A percentile compares a stretch with the other conserved stretches of the same genome.
Evolutionary conservation across 2,888 invertebrate species (phyloP).

Genomic region (Dicyrtoma fusca): DNA sequence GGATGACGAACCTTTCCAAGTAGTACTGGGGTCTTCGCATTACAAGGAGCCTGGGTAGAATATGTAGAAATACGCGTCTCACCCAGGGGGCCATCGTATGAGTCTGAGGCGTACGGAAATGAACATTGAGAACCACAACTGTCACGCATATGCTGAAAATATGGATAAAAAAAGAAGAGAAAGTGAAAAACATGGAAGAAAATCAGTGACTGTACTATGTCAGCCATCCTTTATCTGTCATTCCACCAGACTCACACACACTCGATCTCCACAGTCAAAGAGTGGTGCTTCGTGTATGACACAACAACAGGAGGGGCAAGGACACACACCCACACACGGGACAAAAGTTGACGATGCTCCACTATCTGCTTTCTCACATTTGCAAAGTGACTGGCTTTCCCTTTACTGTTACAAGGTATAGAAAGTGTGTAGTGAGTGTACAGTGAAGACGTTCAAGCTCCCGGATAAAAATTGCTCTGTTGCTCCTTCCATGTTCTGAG

Average conservation of each 20-base stretch:
- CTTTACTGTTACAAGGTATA: too few relatives aligned
- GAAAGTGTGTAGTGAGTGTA: too few relatives aligned
- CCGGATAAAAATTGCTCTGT: background rate
- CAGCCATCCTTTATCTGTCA: slow-evolving; percentile 1
- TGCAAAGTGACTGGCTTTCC: too few relatives aligned
- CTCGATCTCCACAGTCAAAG: too few relatives aligned
- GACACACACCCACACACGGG: background rate
- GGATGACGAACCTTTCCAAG: slow-evolving; percentile 68
- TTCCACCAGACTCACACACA: too few relatives aligned
- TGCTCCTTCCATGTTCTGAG: slow-evolving; percentile 7
- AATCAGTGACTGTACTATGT: background rate
- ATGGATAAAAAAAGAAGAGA: background rate
- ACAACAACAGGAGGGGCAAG: too few relatives aligned
- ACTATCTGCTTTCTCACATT: too few relatives aligned
- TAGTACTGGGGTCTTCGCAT: slow-evolving; percentile 92
- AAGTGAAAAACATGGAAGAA: background rate
- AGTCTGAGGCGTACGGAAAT: slow-evolving; percentile 96
- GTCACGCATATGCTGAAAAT: slow-evolving; percentile 88
- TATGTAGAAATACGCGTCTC: slow-evolving; percentile 88
- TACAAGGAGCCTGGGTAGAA: slow-evolving; percentile 85
- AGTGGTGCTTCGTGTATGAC: too few relatives aligned
- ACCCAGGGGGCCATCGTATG: slow-evolving; percentile 98
- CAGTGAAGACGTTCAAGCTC: background rate
- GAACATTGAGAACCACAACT: slow-evolving; percentile 93
- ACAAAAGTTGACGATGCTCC: too few relatives aligned